Evolutionary conservation across 2,113 vertebrate genomes (phyloP), one percentile per base, ranked within the genome.

Genomic region (Penelope pileata): DNA sequence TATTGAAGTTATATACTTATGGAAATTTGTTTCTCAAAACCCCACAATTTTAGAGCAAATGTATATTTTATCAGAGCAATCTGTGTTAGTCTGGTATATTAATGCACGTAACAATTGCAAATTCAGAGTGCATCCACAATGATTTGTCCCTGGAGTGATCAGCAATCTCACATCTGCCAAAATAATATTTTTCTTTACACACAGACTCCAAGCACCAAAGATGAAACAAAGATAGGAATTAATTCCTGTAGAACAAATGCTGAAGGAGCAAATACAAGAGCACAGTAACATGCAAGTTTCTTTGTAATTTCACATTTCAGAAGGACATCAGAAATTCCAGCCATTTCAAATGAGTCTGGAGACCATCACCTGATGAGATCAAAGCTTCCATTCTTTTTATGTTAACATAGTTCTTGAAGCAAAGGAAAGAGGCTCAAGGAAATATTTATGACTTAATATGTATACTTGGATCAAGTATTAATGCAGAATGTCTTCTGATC

Each of bases 11-110:
- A 4, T 43, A 17, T 48, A 17, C 34, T 83, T 12, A 90, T 5
- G 24, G 75, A 78, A 80, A 90, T 67, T 0, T 27, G 9, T 26
- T 70, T 87, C 48, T 92, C 45, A 74, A 72, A 72, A 74, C 43
- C 13, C 21, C 30, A 63, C 34, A 1, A 75, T 56, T 91, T 67
- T 40, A 69, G 59, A 89, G 22, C 36, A 90, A 88, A 66, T 16
- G 70, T 12, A 19, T 40, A 82, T 48, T 92, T 89, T 80, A 89
- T 95, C 60, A 91, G 95, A 96, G 94, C 93, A 97, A 96, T 75
- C 85, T 95, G 92, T 93, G 92, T 79, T 70, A 62, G 84, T 96
- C 95, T 96, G 96, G 95, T 94, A 96, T 84, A 91, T 94, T 92
- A 94, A 95, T 48, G 73, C 56, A 77, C 26, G 38, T 14, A 86